Evolutionary conservation across 1,140 invertebrate species (phyloP), one percentile per base, ranked within the genome.

Genomic region (Scaptomyza hsui): DNA sequence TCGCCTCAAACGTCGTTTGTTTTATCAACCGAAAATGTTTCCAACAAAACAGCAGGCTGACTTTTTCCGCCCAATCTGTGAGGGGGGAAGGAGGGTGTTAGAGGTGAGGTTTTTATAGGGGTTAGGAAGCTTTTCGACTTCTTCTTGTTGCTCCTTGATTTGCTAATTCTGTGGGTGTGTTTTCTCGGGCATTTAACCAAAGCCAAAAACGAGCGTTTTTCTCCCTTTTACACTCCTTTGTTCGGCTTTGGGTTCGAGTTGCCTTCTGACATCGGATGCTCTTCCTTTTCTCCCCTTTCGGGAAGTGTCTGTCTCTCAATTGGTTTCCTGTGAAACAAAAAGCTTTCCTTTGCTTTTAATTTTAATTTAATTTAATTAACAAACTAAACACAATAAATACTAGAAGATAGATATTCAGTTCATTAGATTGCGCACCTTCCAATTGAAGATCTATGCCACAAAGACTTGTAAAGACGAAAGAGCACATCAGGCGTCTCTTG

Each of bases 161-260:
- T 59, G 55, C 69, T 72, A 72, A 72, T 72, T 67, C 41, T 49
- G 41, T 68, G 63, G 69, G 69, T 67, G 69, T 72, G 62, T 67
- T 72, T 72, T 67, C 45, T 51, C 44, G 26, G 53, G 37, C 32
- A 65, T 59, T 52, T 65, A 65, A 53, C 44, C 37, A 52, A 52
- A 71, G 68, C 52, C 52, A 65, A 44, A 45, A 26, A 13, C 18
- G 10, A 3, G 5, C 16, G 7, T 32, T 56, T 37, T 24, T 42
- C 5, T 53, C 37, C 37, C 47, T 21, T 55, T 6, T 29, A 9
- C 4, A 4, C 26, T 29, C 7, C 9, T 29, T 21, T 1, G 2
- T 21, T 21, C 4, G 4, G 7, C 13, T 4, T 12, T 29, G 26
- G 39, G 21, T 29, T 45, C 6, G 47, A 42, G 42, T 65, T 71